Evolutionary conservation across 2,113 vertebrate genomes (phyloP).

Genomic region (Megaptera novaeangliae): DNA sequence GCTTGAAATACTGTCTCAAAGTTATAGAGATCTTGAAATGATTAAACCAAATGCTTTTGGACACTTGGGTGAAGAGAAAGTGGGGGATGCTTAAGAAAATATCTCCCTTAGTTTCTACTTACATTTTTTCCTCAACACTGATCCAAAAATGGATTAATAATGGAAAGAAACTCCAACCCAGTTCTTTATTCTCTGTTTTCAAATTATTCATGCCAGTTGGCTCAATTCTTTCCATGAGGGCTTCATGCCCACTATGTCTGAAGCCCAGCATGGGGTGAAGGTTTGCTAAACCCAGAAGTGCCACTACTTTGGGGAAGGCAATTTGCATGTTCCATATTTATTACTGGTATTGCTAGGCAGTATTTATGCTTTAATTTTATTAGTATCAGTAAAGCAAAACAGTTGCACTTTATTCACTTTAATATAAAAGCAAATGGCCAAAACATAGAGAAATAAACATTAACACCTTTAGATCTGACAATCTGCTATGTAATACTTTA

Average conservation of each 20-base stretch:
- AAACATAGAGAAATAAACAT: background rate
- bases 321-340: background rate
- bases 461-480: background rate
- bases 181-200: background rate
- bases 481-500: background rate
- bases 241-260: background rate
- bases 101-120: background rate
- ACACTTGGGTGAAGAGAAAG: background rate
- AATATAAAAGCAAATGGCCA: background rate
- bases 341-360: background rate
- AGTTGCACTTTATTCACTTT: background rate
- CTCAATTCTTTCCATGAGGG: background rate
- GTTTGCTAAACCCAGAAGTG: background rate
- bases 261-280: background rate
- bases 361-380: constrained; percentile 29
- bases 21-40: background rate
- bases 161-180: background rate
- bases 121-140: background rate
- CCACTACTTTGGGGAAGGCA: background rate
- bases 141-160: background rate
- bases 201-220: background rate
- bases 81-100: background rate
- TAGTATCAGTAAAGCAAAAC: background rate
- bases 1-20: background rate
- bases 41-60: background rate